phyloP scores from a whole-genome alignment of 1,140 invertebrate genomes.

The Halesus radiatus region DNA sequence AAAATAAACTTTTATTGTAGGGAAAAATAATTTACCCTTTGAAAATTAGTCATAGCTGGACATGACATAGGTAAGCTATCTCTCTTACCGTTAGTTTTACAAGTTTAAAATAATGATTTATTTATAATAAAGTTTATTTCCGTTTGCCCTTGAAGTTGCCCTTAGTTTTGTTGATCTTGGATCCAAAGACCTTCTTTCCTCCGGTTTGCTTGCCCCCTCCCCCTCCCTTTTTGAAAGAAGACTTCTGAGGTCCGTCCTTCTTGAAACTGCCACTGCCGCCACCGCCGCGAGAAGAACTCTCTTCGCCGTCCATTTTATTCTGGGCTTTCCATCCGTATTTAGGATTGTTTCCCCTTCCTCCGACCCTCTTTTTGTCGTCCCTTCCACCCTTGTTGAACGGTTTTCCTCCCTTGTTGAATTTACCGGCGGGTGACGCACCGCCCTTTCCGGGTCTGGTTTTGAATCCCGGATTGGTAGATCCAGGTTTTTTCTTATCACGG shows the following conservation, averaged over 20 bases:
- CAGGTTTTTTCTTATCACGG: conserved; percentile 20
- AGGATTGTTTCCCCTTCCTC: conserved; percentile 56
- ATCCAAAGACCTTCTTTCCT: conserved; percentile 63
- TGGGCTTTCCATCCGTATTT: conserved; percentile 56
- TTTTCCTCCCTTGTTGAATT: conserved; percentile 49
- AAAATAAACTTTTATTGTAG: no score
- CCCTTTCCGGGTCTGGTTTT: conserved; percentile 32
- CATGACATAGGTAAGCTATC: no score
- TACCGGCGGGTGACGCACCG: background rate
- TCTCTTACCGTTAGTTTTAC: no score
- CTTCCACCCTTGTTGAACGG: conserved; percentile 58
- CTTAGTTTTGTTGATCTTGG: conserved; percentile 64
- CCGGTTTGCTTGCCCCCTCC: conserved; percentile 49
- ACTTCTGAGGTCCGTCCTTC: conserved; percentile 52
- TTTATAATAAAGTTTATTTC: conserved; percentile 9
- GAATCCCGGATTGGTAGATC: background rate
- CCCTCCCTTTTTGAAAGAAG: conserved; percentile 34
- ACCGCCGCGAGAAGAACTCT: conserved; percentile 25
- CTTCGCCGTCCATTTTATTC: conserved; percentile 23
- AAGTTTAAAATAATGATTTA: no score
- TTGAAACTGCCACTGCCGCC: conserved; percentile 54
- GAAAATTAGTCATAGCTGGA: no score
- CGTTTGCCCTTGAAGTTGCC: conserved; percentile 53
- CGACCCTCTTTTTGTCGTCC: conserved; percentile 54
- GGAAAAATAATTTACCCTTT: no score